Evolutionary conservation across 2,888 invertebrate genomes (phyloP), one percentile per base, ranked within the genome.

Genomic region (Pegoplata infirma): DNA sequence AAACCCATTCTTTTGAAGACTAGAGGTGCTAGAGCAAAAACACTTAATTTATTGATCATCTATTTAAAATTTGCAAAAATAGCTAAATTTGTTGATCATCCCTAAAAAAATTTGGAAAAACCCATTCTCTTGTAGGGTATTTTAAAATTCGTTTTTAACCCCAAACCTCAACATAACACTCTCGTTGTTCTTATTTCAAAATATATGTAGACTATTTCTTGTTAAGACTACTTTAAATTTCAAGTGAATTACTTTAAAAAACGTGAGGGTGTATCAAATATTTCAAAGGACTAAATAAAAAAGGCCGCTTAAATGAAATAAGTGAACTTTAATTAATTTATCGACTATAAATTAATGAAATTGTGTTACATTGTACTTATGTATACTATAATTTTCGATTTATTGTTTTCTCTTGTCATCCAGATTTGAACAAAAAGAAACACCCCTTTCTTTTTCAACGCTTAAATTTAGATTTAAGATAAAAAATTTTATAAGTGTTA

Each of bases 231-330:
- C 63, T 63, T 63, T 3, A 36, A 12, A 12, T 12, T 10, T 14
- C 14, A 19, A 21, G 47, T 49, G 32, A 25, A 47, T 47, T 63
- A 19, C 36, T 49, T 63, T 49, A 36, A 40, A 36, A n/a, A 46
- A 75, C 75, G 63, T 79, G 79, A 71, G 79, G 71, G 66, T 71
- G 64, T 79, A 79, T 79, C 67, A 63, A 61, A 79, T 79, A 44
- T 71, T 71, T 71, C 55, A 79, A 76, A 79, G 49, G 66, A 71
- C 28, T 25, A 63, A 16, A n/a, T n/a, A n/a, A 28, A 47, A 75
- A 51, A 56, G 12, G 75, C 75, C 79, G 79, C 56, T 56, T 61
- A 59, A 61, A 71, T n/a, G 49, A 46, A 66, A 58, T 68, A 61
- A 73, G 77, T 72, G 77, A 68, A 67, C 68, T 51, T 73, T 77